Conservation (phyloP, 2,113 vertebrate species). For the Merops nubicus region DNA sequence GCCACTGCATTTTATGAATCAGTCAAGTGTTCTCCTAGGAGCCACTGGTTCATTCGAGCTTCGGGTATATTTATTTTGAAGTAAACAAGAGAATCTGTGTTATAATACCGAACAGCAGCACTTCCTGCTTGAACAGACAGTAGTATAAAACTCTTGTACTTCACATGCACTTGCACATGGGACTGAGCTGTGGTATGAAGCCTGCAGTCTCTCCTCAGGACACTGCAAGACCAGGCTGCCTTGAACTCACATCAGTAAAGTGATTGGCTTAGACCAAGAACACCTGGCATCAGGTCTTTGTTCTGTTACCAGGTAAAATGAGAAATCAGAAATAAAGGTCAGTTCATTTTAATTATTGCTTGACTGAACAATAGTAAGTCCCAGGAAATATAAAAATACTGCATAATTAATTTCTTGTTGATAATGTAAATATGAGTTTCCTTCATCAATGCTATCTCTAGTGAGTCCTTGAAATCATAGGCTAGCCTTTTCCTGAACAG, state of each 20-base stretch:
- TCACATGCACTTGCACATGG: rapidly evolving
- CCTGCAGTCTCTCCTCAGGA: not conserved
- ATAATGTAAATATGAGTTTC: not conserved
- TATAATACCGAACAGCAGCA: not conserved
- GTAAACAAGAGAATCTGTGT: constrained; percentile 27
- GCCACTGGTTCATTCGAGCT: not conserved
- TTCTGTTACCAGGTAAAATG: not conserved
- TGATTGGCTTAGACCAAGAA: not conserved
- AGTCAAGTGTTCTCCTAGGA: not conserved
- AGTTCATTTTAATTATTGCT: not conserved
- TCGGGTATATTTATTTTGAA: constrained; percentile 3
- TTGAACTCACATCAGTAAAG: not conserved
- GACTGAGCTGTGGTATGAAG: not conserved
- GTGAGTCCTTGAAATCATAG: not conserved
- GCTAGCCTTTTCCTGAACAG: not conserved
- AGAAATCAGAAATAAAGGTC: not conserved
- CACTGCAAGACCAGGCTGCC: not conserved
- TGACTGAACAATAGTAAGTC: not conserved
- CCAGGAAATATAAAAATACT: not conserved
- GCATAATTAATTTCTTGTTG: not conserved
- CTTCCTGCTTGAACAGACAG: not conserved
- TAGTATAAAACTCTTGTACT: not conserved
- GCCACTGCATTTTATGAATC: not conserved
- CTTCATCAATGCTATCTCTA: not conserved
- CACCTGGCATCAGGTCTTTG: not conserved